These are phyloP conservation scores for Tympanoctomys barrerae DNA, from an alignment of 2,797 vertebrate species.

Conservation along the genomic window DNA sequence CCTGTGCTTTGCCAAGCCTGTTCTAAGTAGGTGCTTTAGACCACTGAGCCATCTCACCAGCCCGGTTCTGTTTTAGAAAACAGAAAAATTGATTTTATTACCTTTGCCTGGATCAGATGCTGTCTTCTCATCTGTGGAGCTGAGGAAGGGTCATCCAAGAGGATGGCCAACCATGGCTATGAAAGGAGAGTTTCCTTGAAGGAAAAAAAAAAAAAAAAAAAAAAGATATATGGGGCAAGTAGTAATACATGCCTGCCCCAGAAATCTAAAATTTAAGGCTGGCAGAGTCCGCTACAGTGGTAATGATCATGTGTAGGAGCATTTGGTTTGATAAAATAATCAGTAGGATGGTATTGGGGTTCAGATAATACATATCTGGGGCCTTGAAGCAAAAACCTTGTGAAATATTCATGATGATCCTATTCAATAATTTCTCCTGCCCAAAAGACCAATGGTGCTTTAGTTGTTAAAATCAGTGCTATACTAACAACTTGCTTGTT, in stretches of 20 bases:
- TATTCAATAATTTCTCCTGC: not conserved
- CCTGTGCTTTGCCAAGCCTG: too few relatives aligned
- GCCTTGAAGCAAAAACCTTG: not conserved
- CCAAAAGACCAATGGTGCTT: not conserved
- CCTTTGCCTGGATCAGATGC: not conserved
- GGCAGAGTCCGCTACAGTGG: not conserved
- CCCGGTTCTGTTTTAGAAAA: not conserved
- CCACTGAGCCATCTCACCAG: too few relatives aligned
- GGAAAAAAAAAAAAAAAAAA: not conserved
- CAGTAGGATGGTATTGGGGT: not conserved
- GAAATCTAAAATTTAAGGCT: not conserved
- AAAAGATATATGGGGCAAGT: not conserved
- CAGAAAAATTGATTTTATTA: not conserved
- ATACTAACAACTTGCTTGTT: not conserved
- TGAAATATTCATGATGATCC: not conserved
- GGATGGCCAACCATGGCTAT: not conserved
- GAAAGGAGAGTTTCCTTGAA: not conserved
- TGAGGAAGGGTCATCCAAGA: not conserved
- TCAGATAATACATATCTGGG: not conserved
- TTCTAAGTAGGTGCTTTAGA: too few relatives aligned
- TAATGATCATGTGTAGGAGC: not conserved
- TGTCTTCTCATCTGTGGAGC: not conserved
- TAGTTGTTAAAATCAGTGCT: not conserved
- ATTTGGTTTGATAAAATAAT: not conserved
- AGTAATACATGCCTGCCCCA: not conserved